phyloP scores from a whole-genome alignment of 2,797 vertebrate genomes.

The Periparus ater region DNA sequence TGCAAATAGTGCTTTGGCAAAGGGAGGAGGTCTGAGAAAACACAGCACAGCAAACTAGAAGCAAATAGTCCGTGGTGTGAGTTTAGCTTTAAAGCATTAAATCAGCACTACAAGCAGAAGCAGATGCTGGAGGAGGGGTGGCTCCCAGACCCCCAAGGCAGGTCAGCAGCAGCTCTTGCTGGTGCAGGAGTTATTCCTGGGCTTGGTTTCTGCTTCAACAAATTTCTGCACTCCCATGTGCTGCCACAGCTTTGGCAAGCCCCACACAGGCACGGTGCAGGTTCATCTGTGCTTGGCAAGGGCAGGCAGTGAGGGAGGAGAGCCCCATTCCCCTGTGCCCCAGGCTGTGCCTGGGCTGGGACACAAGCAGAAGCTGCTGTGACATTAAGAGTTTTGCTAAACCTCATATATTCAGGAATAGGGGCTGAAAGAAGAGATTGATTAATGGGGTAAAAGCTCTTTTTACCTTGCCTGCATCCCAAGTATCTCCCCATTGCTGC shows the following conservation, averaged over 20 bases:
- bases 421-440: background rate
- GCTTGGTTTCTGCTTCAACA: background rate
- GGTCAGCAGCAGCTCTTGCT: accelerated
- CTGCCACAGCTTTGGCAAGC: background rate
- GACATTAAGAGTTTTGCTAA: background rate
- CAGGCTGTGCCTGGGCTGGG: background rate
- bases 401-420: background rate
- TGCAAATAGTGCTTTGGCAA: background rate
- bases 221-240: accelerated
- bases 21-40: background rate
- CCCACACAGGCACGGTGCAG: accelerated
- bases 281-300: background rate
- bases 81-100: background rate
- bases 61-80: background rate
- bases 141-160: background rate
- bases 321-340: accelerated
- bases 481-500: background rate
- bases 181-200: background rate
- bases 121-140: background rate
- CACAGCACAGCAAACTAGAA: background rate
- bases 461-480: background rate
- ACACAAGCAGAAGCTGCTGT: background rate
- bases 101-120: background rate
- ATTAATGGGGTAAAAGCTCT: background rate
- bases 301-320: background rate